Evolutionary conservation across 2,113 vertebrate genomes (phyloP).

Genomic region (Mungos mungo): DNA sequence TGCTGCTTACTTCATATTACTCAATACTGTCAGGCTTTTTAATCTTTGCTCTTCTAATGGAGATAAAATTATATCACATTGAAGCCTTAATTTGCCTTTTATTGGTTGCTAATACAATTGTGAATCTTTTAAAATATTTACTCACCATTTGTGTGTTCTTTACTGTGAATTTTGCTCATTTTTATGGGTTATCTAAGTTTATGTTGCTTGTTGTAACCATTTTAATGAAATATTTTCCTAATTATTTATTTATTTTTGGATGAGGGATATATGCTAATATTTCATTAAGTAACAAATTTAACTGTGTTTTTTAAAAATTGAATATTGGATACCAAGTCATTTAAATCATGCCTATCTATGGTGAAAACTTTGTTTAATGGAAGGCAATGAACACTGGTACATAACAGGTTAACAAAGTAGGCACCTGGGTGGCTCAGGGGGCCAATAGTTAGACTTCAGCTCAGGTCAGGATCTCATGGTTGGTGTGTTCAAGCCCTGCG

Average conservation of each 20-base stretch:
- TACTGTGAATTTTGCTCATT: not conserved
- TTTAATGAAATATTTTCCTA: not conserved
- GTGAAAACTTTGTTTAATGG: not conserved
- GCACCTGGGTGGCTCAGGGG: too few species aligned
- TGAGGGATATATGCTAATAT: not conserved
- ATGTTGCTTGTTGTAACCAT: not conserved
- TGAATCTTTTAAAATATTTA: not conserved
- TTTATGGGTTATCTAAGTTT: not conserved
- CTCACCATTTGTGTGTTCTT: not conserved
- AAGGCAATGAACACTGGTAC: not conserved
- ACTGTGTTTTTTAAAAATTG: not conserved
- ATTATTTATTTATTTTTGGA: not conserved
- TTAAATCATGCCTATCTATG: not conserved
- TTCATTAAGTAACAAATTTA: conserved; percentile 3
- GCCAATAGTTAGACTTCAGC: too few species aligned
- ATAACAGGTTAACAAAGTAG: not conserved
- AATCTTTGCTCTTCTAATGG: not conserved
- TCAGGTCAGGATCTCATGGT: too few species aligned
- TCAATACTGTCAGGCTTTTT: not conserved
- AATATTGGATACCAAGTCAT: not conserved
- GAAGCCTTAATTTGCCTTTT: not conserved
- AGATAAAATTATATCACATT: not conserved
- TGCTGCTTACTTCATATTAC: conserved; percentile 1
- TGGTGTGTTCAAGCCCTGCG: too few species aligned
- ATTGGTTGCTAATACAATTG: not conserved